Evolutionary conservation across 2,113 vertebrate species (phyloP), one percentile per base, ranked within the genome.

Genomic region (Motacilla tschutschensis): DNA sequence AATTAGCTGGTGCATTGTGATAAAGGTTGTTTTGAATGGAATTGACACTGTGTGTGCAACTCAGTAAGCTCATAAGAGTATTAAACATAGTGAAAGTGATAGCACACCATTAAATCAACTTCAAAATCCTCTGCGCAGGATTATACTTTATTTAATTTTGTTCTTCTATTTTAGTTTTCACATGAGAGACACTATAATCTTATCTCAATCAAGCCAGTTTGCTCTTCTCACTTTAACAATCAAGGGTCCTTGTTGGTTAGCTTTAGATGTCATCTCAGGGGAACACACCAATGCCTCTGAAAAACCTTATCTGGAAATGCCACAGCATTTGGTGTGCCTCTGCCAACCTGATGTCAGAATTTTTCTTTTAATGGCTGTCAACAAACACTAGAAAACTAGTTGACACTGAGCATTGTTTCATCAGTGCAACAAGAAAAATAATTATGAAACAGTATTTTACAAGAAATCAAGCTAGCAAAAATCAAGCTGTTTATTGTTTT

Each of bases 141-240:
- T 66, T 83, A 35, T 70, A 28, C 12, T 89, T 77, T 72, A 86
- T 93, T 93, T 88, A 84, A 95, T 92, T 95, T 80, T 62, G 50
- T 87, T 92, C 35, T 78, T 92, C 79, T 87, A 64, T 93, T 94
- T 91, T 48, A 85, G 29, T 13, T 91, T 95, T 92, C 83, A 83
- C 47, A 85, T 77, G 66, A 58, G 60, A 94, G 85, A 60, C 53
- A n/a, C 35, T 41, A 51, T 79, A 60, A 91, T 92, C 82, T 94
- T 93, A 87, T 91, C 74, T 93, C 95, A 80, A 95, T 95, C 88
- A 94, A 87, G 62, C 38, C 24, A 46, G 75, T 88, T 93, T 89
- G 47, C 63, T 85, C 40, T 85, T 88, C 60, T 75, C 25, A 90
- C 8, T 82, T 90, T 83, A 89, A 81, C 63, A 94, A 87, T 84